These are phyloP conservation scores for Leucophenga varia DNA, from an alignment of 1,140 invertebrate genomes.

Conservation along the genomic window DNA sequence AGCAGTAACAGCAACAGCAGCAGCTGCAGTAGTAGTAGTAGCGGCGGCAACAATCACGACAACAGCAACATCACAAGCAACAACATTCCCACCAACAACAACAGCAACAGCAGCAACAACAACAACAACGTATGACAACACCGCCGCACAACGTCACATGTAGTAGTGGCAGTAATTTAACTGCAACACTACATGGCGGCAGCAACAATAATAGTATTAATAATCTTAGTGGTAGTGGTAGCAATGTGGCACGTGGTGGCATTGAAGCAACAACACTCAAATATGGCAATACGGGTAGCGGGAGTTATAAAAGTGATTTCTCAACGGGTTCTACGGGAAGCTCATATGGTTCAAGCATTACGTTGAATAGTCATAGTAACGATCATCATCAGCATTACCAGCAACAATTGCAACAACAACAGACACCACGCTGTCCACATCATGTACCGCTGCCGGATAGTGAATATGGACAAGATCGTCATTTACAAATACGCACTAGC, in stretches of 20 bases:
- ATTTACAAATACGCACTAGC: slow-evolving; percentile 62
- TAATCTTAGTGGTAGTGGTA: slow-evolving; percentile 19
- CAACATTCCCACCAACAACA: slow-evolving; percentile 43
- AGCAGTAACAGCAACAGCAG: slow-evolving; percentile 24
- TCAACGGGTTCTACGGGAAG: slow-evolving; percentile 21
- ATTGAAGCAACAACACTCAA: slow-evolving; percentile 49
- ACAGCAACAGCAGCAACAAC: slow-evolving; percentile 21
- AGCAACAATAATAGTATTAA: slow-evolving; percentile 42
- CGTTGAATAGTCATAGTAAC: slow-evolving; percentile 41
- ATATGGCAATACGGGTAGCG: slow-evolving; percentile 45
- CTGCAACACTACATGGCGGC: slow-evolving; percentile 20
- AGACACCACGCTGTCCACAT: slow-evolving; percentile 61
- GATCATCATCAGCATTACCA: slow-evolving; percentile 55
- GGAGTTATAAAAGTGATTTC: slow-evolving; percentile 24
- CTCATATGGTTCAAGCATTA: slow-evolving; percentile 25
- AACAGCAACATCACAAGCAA: slow-evolving; percentile 32
- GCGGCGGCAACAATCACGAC: slow-evolving; percentile 5
- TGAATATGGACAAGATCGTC: slow-evolving; percentile 63
- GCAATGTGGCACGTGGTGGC: slow-evolving; percentile 43
- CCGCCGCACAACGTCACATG: slow-evolving; percentile 15
- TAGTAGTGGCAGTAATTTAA: slow-evolving; percentile 14
- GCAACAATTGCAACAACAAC: slow-evolving; percentile 48
- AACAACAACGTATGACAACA: slow-evolving; percentile 44
- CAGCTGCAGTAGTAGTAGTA: slow-evolving; percentile 16
- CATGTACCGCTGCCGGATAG: slow-evolving; percentile 65